Conservation (phyloP, 1,140 invertebrate genomes). For the Drosophila novamexicana region DNA sequence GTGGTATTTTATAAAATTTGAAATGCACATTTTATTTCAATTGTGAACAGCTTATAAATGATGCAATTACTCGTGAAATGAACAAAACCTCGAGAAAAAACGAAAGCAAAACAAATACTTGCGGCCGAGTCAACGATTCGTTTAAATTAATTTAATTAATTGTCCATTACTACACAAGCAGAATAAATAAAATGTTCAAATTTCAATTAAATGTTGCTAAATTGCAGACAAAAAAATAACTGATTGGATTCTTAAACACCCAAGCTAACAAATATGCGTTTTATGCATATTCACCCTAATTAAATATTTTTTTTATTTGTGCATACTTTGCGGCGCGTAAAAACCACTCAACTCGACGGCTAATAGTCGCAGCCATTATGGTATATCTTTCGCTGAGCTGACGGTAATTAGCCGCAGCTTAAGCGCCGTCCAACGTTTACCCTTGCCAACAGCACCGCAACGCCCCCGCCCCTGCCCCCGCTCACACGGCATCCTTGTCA, state of each 20-base stretch:
- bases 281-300: slow-evolving; percentile 8
- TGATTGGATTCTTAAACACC: slow-evolving; percentile 1
- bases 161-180: slow-evolving; percentile 11
- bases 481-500: neutral
- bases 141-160: slow-evolving; percentile 42
- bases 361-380: slow-evolving; percentile 67
- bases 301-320: slow-evolving; percentile 52
- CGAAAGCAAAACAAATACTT: neutral
- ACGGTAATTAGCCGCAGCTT: slow-evolving; percentile 71
- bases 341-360: slow-evolving; percentile 46
- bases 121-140: slow-evolving; percentile 23
- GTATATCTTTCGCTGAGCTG: slow-evolving; percentile 37
- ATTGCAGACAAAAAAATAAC: neutral
- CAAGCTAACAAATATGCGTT: slow-evolving; percentile 13
- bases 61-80: slow-evolving; percentile 4
- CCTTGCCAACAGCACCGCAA: neutral
- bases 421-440: slow-evolving; percentile 17
- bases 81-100: neutral
- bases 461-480: neutral
- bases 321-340: slow-evolving; percentile 26
- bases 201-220: neutral
- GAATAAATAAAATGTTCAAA: slow-evolving; percentile 4
- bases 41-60: no score
- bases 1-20: no score
- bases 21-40: no score